Base-by-base conservation (phyloP, 2,113 vertebrate genomes). In the Campylomormyrus numenius region DNA sequence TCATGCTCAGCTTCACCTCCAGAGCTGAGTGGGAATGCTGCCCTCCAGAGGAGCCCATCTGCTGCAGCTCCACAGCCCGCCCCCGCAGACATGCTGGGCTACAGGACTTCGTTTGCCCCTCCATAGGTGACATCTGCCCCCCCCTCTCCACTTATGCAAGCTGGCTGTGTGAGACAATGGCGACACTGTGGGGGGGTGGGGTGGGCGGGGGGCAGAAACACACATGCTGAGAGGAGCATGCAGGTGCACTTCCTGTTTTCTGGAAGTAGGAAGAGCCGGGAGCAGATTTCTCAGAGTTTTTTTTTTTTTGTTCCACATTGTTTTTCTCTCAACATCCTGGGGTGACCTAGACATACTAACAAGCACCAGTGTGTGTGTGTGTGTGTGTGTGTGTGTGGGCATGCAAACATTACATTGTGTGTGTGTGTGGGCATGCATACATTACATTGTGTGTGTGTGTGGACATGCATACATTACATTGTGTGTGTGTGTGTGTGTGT, bases 171-270 rank as follows among this genome's bases (percentile, higher is more conserved):
- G 9, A 66, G 24, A 42, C 39, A 88, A 62, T 10, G 31, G 87
- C 27, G 52, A 39, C 27, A 77, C 70, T 17, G 31, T 15, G 31
- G 3, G 31, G 10, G 10, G 56, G 21, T 0, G 52, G 39, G 3
- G 39, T 3, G 39, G 39, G 24, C 31, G 89, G 53, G 24, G 11
- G 74, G 35, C 13, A 10, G 11, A 35, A 85, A 56, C 50, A 45
- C 17, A 42, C 39, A 5, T 49, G 90, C 19, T 80, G 45, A 24
- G n/a, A 80, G 42, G 49, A 7, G 45, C 17, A 77, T 45, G 50
- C 93, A 95, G 93, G 92, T 93, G 93, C 89, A 92, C 66, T 91
- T 93, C 91, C 90, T 94, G 90, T 89, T 89, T 90, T 91, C 42
- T 87, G 45, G 70, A 89, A 92, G 84, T 92, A 93, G 93, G 93